Evolutionary conservation across 1,140 invertebrate genomes (phyloP).

Genomic region (Philotrypesis tridentata): DNA sequence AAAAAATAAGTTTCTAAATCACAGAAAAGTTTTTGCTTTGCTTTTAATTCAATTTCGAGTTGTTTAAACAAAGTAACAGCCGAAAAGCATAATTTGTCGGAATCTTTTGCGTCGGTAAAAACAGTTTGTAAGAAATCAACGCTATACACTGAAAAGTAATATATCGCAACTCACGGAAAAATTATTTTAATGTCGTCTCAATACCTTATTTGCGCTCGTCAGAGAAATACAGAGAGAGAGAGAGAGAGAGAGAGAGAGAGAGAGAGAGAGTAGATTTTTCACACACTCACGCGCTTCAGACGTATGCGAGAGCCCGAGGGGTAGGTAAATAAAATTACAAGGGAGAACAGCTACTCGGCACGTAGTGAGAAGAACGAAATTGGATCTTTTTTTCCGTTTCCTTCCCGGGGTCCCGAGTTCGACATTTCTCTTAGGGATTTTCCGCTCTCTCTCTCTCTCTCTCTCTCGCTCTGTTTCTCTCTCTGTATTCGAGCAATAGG

Average conservation of each 20-base stretch:
- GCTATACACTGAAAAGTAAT: too few relatives aligned
- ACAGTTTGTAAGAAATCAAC: too few relatives aligned
- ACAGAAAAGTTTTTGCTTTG: too few relatives aligned
- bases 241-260: not conserved
- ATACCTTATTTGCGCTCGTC: conserved; percentile 32
- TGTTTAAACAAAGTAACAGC: too few relatives aligned
- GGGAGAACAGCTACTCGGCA: conserved; percentile 14
- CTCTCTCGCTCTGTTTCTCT: conserved; percentile 31
- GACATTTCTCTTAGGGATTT: conserved; percentile 48
- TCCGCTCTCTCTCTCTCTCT: conserved; percentile 22
- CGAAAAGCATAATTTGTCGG: too few relatives aligned
- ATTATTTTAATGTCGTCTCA: conserved; percentile 23
- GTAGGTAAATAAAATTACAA: conserved; percentile 49
- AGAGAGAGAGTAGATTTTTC: not conserved
- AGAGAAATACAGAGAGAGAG: not conserved
- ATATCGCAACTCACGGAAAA: not conserved
- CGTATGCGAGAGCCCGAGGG: conserved; percentile 39
- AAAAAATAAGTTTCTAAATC: too few relatives aligned
- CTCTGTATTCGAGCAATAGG: conserved; percentile 5
- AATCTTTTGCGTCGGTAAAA: too few relatives aligned
- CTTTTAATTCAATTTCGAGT: too few relatives aligned
- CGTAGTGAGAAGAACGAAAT: conserved; percentile 44
- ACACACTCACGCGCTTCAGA: conserved; percentile 21
- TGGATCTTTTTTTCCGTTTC: conserved; percentile 35
- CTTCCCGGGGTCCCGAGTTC: conserved; percentile 7